A percentile compares a stretch with the other conserved stretches of the same genome.
Conservation (phyloP, 2,888 invertebrate genomes). For the Tiliacea citrago region DNA sequence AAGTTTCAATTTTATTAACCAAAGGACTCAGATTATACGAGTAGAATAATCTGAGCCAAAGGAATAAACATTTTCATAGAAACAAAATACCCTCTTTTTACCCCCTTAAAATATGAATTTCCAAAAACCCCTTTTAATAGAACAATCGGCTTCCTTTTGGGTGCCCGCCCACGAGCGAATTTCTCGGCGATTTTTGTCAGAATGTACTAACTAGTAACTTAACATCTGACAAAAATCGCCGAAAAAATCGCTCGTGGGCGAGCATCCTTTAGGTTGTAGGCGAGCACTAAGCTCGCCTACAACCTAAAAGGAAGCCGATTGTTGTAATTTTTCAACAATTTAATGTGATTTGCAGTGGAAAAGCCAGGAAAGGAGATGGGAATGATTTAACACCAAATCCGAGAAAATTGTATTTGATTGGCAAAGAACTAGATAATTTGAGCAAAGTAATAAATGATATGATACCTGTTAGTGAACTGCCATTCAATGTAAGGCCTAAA, state of each 20-base stretch:
- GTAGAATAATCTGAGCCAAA: too few species aligned
- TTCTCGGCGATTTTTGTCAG: too few species aligned
- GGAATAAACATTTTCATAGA: neutral
- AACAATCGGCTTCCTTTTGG: too few species aligned
- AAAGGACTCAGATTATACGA: too few species aligned
- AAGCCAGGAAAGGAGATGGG: conserved; percentile 98
- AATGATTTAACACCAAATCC: conserved; percentile 99
- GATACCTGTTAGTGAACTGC: conserved; percentile 98
- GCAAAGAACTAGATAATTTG: conserved; percentile 97
- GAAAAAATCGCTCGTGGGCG: too few species aligned
- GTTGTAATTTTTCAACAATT: neutral
- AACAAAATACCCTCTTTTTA: neutral
- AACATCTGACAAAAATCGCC: too few species aligned
- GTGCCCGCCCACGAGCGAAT: too few species aligned
- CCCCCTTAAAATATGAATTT: neutral
- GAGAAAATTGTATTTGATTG: conserved; percentile 96
- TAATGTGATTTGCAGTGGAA: conserved; percentile 91
- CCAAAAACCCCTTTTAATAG: neutral
- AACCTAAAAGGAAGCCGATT: neutral
- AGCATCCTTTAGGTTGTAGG: too few species aligned
- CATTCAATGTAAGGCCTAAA: conserved; percentile 96
- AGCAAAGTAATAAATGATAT: conserved; percentile 98
- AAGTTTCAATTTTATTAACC: too few species aligned
- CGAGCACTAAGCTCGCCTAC: neutral
- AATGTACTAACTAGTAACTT: too few species aligned